These are phyloP conservation scores for Epizoanthus illoricatus DNA, from an alignment of 92 coral and sea anemone species.

Conservation along the genomic window DNA sequence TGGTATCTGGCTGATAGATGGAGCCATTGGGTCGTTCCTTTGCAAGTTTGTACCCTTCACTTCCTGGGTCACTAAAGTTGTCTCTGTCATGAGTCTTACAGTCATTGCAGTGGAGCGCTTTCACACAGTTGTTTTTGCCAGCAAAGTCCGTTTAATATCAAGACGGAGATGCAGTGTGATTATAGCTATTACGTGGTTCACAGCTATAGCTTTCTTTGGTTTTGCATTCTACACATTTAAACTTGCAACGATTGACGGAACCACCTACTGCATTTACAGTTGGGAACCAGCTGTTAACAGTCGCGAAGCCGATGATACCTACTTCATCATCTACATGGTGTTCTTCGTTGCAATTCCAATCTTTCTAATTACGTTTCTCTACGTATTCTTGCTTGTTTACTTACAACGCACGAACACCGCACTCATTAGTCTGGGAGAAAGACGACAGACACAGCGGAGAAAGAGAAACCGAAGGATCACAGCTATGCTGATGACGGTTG, in stretches of 20 bases:
- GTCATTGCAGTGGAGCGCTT: constrained; percentile 57
- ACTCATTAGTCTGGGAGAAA: constrained; percentile 6
- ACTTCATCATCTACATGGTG: constrained; percentile 17
- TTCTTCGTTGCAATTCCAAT: constrained; percentile 36
- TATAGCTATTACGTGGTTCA: constrained; percentile 48
- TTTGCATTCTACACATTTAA: constrained; percentile 38
- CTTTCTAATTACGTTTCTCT: constrained; percentile 15
- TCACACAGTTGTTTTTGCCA: constrained; percentile 45
- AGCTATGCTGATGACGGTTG: constrained; percentile 29
- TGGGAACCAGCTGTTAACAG: constrained; percentile 44
- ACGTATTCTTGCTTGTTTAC: constrained; percentile 15
- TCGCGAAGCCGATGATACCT: neutral
- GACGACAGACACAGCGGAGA: constrained; percentile 32
- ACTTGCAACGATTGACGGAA: neutral
- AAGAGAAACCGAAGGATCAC: constrained; percentile 20
- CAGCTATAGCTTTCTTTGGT: constrained; percentile 21
- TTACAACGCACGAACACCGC: constrained; percentile 4
- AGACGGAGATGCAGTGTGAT: constrained; percentile 27
- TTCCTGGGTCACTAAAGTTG: constrained; percentile 47
- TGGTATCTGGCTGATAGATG: constrained; percentile 47
- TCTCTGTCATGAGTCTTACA: constrained; percentile 48
- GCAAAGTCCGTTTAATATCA: constrained; percentile 35
- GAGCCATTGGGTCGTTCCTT: constrained; percentile 44
- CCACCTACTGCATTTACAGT: constrained; percentile 35
- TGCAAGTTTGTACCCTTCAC: constrained; percentile 55